phyloP scores from a whole-genome alignment of 2,797 vertebrate genomes.

The Melanotaenia boesemani region DNA sequence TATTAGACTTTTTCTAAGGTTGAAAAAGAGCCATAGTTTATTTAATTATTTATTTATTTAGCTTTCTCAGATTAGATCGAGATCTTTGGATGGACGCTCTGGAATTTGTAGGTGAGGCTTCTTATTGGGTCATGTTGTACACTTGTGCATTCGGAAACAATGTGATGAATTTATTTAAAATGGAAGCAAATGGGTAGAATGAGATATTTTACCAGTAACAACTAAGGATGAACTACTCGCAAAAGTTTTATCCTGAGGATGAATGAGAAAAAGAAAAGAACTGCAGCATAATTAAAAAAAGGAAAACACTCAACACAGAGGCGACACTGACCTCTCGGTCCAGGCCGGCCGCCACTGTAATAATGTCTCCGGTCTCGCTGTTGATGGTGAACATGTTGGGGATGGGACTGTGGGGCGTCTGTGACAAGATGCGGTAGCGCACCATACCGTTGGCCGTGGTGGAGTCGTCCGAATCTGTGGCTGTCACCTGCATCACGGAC shows the following conservation, averaged over 20 bases:
- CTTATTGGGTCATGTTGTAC: constrained; percentile 2
- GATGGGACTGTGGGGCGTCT: constrained; percentile 93
- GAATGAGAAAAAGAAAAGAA: too few relatives aligned
- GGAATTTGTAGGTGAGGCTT: background rate
- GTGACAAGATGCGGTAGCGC: constrained; percentile 94
- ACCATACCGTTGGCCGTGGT: constrained; percentile 97
- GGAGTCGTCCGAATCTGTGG: constrained; percentile 92
- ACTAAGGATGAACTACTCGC: too few relatives aligned
- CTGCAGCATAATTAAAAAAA: too few relatives aligned
- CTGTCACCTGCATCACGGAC: constrained; percentile 96
- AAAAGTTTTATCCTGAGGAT: too few relatives aligned
- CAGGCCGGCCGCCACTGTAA: constrained; percentile 94
- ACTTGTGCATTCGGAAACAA: background rate
- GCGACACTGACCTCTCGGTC: constrained; percentile 92
- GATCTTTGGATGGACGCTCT: background rate
- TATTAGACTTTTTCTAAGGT: too few relatives aligned
- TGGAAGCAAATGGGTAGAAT: background rate
- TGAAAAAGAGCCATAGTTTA: too few relatives aligned
- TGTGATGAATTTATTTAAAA: too few relatives aligned
- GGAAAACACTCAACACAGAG: too few relatives aligned
- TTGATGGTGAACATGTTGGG: constrained; percentile 99
- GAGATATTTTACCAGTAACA: too few relatives aligned
- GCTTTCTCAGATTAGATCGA: background rate
- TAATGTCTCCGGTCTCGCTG: constrained; percentile 95
- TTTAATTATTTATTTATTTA: background rate